These are phyloP conservation scores for Dromococcyx pavoninus DNA, from an alignment of 2,797 vertebrate genomes.

Conservation along the genomic window DNA sequence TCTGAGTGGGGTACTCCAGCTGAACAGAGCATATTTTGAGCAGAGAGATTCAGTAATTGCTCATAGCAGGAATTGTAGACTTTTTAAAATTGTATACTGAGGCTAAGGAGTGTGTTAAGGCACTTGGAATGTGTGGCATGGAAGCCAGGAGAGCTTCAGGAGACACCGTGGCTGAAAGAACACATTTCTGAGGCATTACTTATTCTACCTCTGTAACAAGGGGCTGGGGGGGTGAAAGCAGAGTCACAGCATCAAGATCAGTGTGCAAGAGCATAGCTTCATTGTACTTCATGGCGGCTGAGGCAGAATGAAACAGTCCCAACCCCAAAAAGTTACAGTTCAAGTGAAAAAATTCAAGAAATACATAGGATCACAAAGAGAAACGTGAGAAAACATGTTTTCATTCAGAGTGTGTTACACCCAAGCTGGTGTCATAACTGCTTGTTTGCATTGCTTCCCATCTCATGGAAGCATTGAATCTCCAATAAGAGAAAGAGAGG, in stretches of 20 bases:
- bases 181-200: conserved; percentile 15
- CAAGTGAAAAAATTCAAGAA: neutral
- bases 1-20: conserved; percentile 44
- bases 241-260: neutral
- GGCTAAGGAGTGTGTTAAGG: neutral
- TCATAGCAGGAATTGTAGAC: conserved; percentile 13
- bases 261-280: neutral
- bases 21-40: conserved; percentile 37
- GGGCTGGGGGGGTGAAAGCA: neutral
- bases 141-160: conserved; percentile 3
- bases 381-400: fast-evolving
- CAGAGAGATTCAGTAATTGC: conserved; percentile 12
- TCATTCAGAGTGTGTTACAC: neutral
- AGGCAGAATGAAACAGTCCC: neutral
- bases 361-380: neutral
- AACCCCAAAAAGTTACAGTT: neutral
- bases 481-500: neutral
- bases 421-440: fast-evolving
- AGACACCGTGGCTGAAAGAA: neutral
- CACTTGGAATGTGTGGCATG: conserved; percentile 3
- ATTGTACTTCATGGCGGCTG: neutral
- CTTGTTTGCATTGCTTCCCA: neutral
- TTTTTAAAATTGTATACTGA: conserved; percentile 25
- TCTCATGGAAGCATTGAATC: neutral
- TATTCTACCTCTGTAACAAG: neutral